Percentiles rank a stretch among this genome's conserved stretches.
Conservation (phyloP, 64 coral and sea anemone genomes). For the Pocillopora verrucosa region DNA sequence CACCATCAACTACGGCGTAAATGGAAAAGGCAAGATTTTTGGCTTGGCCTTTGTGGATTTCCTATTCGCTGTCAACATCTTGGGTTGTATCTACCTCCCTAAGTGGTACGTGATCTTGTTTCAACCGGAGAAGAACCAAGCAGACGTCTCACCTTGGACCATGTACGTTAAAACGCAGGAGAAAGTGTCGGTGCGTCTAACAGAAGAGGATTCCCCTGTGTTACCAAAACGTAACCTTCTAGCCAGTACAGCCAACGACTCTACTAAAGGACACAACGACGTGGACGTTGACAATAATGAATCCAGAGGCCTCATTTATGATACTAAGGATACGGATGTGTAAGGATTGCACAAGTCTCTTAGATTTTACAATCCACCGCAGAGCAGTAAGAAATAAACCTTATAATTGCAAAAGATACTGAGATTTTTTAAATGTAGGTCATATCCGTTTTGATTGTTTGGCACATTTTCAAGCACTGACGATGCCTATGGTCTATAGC, state of each 20-base stretch:
- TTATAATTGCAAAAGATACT: not conserved
- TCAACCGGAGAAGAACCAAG: slow-evolving; percentile 84
- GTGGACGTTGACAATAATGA: not conserved
- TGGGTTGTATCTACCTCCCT: slow-evolving; percentile 75
- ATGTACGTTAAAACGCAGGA: slow-evolving; percentile 67
- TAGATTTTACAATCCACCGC: not conserved
- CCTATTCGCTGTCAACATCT: slow-evolving; percentile 70
- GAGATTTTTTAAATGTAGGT: not conserved
- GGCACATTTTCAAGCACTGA: too few relatives aligned
- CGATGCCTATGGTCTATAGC: too few relatives aligned
- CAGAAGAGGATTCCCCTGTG: slow-evolving; percentile 54
- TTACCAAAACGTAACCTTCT: slow-evolving; percentile 28
- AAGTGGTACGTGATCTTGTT: slow-evolving; percentile 94
- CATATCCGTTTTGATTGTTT: not conserved
- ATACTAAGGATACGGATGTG: slow-evolving; percentile 11
- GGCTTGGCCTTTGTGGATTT: slow-evolving; percentile 74
- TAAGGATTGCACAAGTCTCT: not conserved
- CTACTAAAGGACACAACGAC: not conserved
- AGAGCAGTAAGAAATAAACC: not conserved
- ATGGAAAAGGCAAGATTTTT: slow-evolving; percentile 74
- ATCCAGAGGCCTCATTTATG: slow-evolving; percentile 12
- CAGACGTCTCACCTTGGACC: slow-evolving; percentile 82
- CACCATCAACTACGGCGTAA: slow-evolving; percentile 51
- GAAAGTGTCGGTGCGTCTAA: slow-evolving; percentile 42
- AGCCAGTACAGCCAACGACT: slow-evolving; percentile 12